Base-by-base conservation (phyloP, 2,113 vertebrate genomes). In the Poeciliopsis turrubarensis region DNA sequence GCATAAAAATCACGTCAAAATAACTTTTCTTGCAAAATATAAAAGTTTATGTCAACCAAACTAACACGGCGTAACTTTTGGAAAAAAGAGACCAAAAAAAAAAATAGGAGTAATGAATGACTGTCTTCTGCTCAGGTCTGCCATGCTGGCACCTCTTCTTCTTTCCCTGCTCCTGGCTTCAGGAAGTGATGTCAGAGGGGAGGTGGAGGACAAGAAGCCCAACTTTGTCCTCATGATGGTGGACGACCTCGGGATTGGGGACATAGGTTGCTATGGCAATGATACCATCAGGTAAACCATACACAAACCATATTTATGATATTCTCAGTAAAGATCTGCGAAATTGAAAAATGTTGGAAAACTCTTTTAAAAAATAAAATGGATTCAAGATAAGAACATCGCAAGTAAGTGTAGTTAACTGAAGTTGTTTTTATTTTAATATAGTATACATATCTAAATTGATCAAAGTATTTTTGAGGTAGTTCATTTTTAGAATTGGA, bases 191-290 rank as follows among this genome's bases (percentile, higher is more conserved):
- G 72, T 81, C 66, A 60, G 71, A 31, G 76, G 72, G 1, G 63
- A 77, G 13, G 78, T 74, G 39, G 12, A 17, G 7, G 79, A 81
- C 67, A 69, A 79, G 51, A 94, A 76, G 82, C 97, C 96, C 17
- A 97, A 95, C 79, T 88, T 97, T 82, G 90, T 97, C 26, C 83
- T 97, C 32, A 93, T 97, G 39, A 91, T 97, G 92, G 95, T 87
- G 4, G 96, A 97, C 73, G 96, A 97, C 81, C 87, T 97, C 66
- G 97, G 96, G 19, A 95, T 97, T 14, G 96, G 96, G 34, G 96
- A 97, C 68, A 15, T 97, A 10, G 96, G 96, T 5, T 97, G 96
- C 77, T 97, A 95, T 31, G 95, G 96, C 17, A 98, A 97, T 31
- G 73, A 93, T 65, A 97, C 95, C 26, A 88, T 97, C 78, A 96